phyloP scores from a whole-genome alignment of 2,797 vertebrate genomes.

The Sebastes iracundus region DNA sequence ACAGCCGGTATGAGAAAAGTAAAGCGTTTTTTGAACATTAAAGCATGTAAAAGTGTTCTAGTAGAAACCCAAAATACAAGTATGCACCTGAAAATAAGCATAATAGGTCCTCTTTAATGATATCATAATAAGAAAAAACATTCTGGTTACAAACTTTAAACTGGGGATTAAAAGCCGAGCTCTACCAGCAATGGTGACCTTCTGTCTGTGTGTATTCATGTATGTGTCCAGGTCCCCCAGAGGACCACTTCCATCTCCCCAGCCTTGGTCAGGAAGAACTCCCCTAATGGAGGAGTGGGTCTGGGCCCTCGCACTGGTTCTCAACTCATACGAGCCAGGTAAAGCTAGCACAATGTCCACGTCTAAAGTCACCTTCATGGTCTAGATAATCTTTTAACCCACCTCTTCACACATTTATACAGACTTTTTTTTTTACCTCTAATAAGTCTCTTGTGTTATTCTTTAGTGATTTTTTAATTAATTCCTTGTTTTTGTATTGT shows the following conservation, averaged over 20 bases:
- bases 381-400: not conserved
- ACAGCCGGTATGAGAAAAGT: too few species aligned
- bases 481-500: not conserved
- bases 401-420: not conserved
- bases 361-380: not conserved
- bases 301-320: conserved; percentile 86
- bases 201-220: conserved; percentile 15
- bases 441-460: not conserved
- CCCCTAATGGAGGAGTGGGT: conserved; percentile 90
- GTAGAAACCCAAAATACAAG: too few species aligned
- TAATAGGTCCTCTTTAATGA: not conserved
- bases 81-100: not conserved
- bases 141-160: not conserved
- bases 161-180: not conserved
- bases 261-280: conserved; percentile 94
- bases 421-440: not conserved
- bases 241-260: conserved; percentile 97
- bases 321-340: conserved; percentile 93
- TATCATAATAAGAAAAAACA: not conserved
- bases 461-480: not conserved
- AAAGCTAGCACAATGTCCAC: not conserved
- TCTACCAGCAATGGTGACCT: not conserved
- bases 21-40: too few species aligned
- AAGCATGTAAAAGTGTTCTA: too few species aligned
- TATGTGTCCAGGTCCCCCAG: conserved; percentile 88